A percentile compares a stretch with the other conserved stretches of the same genome.
Evolutionary conservation across 2,113 vertebrate species (phyloP).

Genomic region (Gavia stellata): DNA sequence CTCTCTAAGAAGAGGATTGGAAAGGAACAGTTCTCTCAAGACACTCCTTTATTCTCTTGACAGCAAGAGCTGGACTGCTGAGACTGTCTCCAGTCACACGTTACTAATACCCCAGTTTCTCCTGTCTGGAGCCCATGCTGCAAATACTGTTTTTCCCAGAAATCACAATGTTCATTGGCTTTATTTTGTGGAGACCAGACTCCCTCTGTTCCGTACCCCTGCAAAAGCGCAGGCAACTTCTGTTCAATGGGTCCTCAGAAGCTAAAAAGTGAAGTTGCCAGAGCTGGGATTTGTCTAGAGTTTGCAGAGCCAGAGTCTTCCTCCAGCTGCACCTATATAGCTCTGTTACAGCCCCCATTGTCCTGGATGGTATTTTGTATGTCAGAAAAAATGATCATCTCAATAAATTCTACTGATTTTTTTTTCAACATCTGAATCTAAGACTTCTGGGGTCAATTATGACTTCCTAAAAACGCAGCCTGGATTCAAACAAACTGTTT

Average conservation of each 20-base stretch:
- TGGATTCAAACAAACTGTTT: neutral
- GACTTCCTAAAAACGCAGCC: neutral
- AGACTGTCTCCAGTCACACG: neutral
- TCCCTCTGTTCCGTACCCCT: neutral
- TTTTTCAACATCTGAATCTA: neutral
- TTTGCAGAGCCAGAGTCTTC: neutral
- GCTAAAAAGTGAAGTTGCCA: neutral
- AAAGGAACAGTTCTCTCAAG: neutral
- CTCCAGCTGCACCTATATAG: neutral
- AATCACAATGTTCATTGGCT: neutral
- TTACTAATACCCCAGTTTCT: slow-evolving; percentile 6
- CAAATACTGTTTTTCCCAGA: neutral
- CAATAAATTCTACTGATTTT: neutral
- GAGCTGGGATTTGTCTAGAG: neutral
- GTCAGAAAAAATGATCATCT: neutral
- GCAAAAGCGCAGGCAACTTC: neutral
- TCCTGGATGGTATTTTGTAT: neutral
- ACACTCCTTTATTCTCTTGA: slow-evolving; percentile 6
- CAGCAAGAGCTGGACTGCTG: neutral
- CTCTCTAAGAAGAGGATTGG: neutral
- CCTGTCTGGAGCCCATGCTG: neutral
- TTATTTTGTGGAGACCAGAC: neutral
- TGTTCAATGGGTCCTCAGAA: neutral
- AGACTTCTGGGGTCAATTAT: neutral
- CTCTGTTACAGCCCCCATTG: neutral